A percentile compares a stretch with the other conserved stretches of the same genome.
Evolutionary conservation across 30 jellyfish, hydroid and myxozoan genomes (phyloP).

Genomic region (Hydra vulgaris): DNA sequence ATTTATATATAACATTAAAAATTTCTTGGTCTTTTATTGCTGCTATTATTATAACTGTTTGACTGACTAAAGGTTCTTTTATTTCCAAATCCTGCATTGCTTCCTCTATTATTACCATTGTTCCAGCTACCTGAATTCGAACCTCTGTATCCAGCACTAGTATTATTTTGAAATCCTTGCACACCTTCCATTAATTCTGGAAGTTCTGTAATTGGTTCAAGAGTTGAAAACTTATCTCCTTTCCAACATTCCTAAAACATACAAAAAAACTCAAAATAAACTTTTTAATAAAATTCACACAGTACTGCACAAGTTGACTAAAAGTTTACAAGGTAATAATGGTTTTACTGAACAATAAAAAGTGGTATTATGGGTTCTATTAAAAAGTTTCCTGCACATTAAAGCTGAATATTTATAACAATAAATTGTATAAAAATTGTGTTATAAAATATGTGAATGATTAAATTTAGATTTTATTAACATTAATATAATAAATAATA

Average conservation of each 20-base stretch:
- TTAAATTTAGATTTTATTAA: too few relatives aligned
- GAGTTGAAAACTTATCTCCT: conserved; percentile 66
- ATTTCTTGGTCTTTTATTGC: not conserved
- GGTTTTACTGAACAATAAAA: too few relatives aligned
- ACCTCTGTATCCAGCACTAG: not conserved
- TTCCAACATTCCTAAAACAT: conserved; percentile 72
- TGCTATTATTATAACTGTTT: not conserved
- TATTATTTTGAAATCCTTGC: conserved; percentile 1
- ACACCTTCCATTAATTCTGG: conserved; percentile 76
- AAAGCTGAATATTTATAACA: too few relatives aligned
- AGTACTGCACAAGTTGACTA: too few relatives aligned
- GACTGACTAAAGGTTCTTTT: conserved; percentile 2
- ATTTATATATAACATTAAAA: too few relatives aligned
- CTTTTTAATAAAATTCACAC: too few relatives aligned
- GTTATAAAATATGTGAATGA: too few relatives aligned
- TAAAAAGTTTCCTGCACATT: too few relatives aligned
- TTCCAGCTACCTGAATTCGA: not conserved
- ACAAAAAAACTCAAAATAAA: not conserved
- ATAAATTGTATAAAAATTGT: too few relatives aligned
- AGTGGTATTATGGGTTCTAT: too few relatives aligned
- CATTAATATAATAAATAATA: too few relatives aligned
- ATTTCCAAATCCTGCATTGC: not conserved
- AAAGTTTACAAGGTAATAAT: too few relatives aligned
- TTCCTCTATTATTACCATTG: not conserved
- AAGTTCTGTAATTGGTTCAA: conserved; percentile 63